These are phyloP conservation scores for Platorchestia sp. DNA, from an alignment of 1,140 invertebrate genomes.

Conservation along the genomic window DNA sequence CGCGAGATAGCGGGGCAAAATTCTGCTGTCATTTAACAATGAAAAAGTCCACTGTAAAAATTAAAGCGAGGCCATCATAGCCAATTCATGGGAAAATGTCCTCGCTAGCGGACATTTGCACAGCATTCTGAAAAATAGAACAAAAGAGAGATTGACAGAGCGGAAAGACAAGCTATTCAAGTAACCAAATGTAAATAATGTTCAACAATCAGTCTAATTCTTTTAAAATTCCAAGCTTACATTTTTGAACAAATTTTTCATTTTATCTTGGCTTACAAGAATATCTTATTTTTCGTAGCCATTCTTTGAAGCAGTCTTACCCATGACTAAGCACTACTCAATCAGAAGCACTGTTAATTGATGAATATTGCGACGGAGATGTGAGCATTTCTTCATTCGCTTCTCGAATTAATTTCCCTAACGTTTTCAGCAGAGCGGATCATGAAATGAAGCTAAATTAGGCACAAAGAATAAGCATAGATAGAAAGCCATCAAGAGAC, in stretches of 20 bases:
- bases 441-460: not conserved
- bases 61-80: not conserved
- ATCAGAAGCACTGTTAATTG: not conserved
- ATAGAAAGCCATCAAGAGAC: not conserved
- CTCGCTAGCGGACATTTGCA: not conserved
- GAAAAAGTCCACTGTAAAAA: not conserved
- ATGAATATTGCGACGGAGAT: not conserved
- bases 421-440: too few species aligned
- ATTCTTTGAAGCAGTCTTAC: too few species aligned
- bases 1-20: not conserved
- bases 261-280: not conserved
- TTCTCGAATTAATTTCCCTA: too few species aligned
- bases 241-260: not conserved
- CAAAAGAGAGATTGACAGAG: not conserved
- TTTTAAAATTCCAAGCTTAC: not conserved
- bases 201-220: not conserved
- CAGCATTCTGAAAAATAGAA: not conserved
- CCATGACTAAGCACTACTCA: too few species aligned
- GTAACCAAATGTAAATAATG: not conserved
- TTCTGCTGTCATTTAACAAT: constrained; percentile 1
- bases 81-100: not conserved
- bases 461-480: not conserved
- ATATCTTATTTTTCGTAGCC: not conserved
- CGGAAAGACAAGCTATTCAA: not conserved
- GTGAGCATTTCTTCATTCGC: too few species aligned